phyloP scores from a whole-genome alignment of 2,888 invertebrate genomes.

The Diarsia dahlii region DNA sequence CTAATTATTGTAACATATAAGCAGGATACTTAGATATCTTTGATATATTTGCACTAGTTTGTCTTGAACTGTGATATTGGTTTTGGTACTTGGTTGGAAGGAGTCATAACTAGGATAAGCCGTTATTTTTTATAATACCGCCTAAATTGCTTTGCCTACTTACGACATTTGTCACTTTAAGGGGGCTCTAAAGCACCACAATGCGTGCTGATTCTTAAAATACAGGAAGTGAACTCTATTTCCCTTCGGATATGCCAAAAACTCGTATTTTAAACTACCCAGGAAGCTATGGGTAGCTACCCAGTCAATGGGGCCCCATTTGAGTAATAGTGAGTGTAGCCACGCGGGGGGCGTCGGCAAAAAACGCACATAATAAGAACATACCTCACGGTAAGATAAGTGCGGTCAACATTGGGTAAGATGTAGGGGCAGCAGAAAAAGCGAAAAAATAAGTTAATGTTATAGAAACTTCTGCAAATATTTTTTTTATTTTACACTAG shows the following conservation, averaged over 20 bases:
- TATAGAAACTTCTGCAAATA: background rate
- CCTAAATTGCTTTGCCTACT: background rate
- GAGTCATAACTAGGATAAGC: too few relatives aligned
- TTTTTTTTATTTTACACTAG: background rate
- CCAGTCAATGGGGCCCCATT: constrained; percentile 50
- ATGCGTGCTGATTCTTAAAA: background rate
- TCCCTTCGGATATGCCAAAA: constrained; percentile 26
- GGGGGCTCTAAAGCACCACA: background rate
- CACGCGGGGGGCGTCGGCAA: constrained; percentile 51
- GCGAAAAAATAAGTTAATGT: background rate
- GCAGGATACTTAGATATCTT: background rate
- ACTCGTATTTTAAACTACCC: constrained; percentile 27
- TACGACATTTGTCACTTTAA: background rate
- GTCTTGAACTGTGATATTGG: background rate
- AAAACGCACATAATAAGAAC: constrained; percentile 64
- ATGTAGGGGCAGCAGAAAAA: constrained; percentile 70
- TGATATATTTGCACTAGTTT: background rate
- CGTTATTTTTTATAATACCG: background rate
- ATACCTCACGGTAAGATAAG: constrained; percentile 79
- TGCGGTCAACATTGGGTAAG: constrained; percentile 69
- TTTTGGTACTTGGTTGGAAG: background rate
- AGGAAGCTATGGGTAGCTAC: constrained; percentile 25
- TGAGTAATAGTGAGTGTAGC: constrained; percentile 62
- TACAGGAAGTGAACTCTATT: constrained; percentile 27
- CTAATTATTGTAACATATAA: background rate